phyloP scores from a whole-genome alignment of 2,797 vertebrate species.

The Tarsius wallacei region DNA sequence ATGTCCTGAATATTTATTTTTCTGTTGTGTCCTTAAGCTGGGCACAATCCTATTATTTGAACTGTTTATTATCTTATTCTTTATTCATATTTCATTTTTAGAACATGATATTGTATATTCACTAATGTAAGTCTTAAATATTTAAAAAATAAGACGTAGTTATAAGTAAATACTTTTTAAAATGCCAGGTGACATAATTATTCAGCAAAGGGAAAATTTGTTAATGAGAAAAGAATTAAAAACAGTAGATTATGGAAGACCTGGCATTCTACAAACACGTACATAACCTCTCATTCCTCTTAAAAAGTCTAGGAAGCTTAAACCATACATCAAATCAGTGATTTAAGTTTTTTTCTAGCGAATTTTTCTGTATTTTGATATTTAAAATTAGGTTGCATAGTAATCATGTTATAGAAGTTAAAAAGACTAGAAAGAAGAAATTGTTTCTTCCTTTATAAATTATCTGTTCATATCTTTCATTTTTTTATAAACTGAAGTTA shows the following conservation, averaged over 20 bases:
- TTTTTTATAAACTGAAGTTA: neutral
- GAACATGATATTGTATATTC: neutral
- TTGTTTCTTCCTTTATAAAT: neutral
- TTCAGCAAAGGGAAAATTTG: neutral
- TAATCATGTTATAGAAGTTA: neutral
- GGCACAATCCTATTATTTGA: neutral
- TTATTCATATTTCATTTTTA: neutral
- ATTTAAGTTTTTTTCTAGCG: neutral
- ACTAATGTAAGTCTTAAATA: neutral
- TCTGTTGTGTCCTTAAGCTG: neutral
- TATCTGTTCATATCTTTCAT: neutral
- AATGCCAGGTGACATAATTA: slow-evolving; percentile 4
- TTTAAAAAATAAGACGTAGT: neutral
- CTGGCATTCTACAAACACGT: neutral
- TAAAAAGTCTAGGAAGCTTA: neutral
- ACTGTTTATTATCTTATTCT: neutral
- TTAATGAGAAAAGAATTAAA: neutral
- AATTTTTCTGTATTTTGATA: neutral
- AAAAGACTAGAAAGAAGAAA: neutral
- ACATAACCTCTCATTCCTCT: neutral
- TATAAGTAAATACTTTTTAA: neutral
- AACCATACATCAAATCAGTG: neutral
- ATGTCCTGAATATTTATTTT: neutral
- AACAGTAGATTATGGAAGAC: neutral
- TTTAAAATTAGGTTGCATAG: neutral